Percentiles rank a stretch among this genome's conserved stretches.
Conservation (phyloP, 2,113 vertebrate genomes). For the Pomatorhinus ruficollis region DNA sequence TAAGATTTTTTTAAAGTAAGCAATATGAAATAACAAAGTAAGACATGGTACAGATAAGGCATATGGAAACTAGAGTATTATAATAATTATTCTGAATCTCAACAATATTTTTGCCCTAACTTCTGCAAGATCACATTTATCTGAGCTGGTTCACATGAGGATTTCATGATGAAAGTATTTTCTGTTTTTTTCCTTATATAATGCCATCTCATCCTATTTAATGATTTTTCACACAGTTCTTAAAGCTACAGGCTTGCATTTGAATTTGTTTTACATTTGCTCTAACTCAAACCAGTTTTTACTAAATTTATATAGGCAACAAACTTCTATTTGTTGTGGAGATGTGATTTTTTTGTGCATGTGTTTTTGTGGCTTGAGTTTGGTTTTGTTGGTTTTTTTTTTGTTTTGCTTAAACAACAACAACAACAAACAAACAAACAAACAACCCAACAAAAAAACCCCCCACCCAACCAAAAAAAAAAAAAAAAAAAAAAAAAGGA, state of each 20-base stretch:
- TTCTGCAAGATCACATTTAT: not conserved
- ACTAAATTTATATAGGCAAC: not conserved
- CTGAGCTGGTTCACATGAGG: not conserved
- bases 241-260: not conserved
- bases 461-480: not conserved
- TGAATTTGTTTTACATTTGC: not conserved
- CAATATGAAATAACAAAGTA: not conserved
- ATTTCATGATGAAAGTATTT: not conserved
- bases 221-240: not conserved
- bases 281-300: not conserved
- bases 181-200: not conserved
- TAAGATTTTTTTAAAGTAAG: not conserved
- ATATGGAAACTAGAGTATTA: not conserved
- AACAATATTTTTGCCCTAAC: not conserved
- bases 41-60: not conserved
- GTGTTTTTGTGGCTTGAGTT: not conserved
- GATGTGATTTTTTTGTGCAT: rapidly evolving
- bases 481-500: too few species aligned
- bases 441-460: too few species aligned
- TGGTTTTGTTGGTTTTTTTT: not conserved
- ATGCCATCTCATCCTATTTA: not conserved
- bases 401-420: not conserved
- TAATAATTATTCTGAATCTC: not conserved
- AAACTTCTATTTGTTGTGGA: not conserved
- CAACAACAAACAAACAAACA: too few species aligned